Conservation (phyloP, 1,140 invertebrate species). For the Lordiphosa collinella region DNA sequence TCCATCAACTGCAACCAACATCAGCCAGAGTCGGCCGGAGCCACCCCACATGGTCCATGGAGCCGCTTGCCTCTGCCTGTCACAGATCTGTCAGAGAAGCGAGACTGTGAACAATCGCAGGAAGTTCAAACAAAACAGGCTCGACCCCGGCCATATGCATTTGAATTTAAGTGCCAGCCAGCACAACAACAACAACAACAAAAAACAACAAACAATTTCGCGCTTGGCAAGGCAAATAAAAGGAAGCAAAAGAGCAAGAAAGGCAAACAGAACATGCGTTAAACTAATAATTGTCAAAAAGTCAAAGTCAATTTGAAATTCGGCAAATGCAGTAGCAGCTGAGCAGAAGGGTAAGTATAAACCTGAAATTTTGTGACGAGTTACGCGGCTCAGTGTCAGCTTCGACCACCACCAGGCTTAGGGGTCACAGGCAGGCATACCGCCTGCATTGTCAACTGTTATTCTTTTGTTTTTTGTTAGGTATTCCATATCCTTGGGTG, state of each 20-base stretch:
- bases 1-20: conserved; percentile 56
- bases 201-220: conserved; percentile 75
- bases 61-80: conserved; percentile 53
- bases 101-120: conserved; percentile 75
- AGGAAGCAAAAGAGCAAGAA: conserved; percentile 28
- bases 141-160: conserved; percentile 33
- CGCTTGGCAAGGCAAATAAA: conserved; percentile 66
- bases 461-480: conserved; percentile 37
- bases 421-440: conserved; percentile 7
- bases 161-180: conserved; percentile 53
- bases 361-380: conserved; percentile 57
- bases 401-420: conserved; percentile 23
- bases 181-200: conserved; percentile 46
- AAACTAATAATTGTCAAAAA: conserved; percentile 76
- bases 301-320: conserved; percentile 64
- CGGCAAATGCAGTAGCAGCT: conserved; percentile 25
- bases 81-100: conserved; percentile 70
- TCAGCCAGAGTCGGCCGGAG: conserved; percentile 14
- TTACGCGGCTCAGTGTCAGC: conserved; percentile 70
- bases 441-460: conserved; percentile 35
- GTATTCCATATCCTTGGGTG: conserved; percentile 27
- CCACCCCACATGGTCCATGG: conserved; percentile 40
- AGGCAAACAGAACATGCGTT: conserved; percentile 61
- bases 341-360: conserved; percentile 40
- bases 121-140: conserved; percentile 59